These are phyloP conservation scores for Drosophila ananassae DNA, from an alignment of 1,140 invertebrate genomes.

Conservation along the genomic window DNA sequence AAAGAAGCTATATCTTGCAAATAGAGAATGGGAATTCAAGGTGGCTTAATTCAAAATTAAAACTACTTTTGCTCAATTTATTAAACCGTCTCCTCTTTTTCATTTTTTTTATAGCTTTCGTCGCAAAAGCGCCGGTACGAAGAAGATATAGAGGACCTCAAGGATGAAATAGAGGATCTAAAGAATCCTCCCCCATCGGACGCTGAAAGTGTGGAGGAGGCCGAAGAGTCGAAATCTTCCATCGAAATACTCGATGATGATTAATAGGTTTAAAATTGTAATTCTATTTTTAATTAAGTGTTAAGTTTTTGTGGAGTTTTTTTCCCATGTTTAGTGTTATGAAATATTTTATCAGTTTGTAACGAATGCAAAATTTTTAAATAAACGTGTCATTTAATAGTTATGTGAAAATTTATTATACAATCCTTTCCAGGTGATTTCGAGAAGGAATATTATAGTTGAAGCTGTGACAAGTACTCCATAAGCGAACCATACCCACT, in stretches of 20 bases:
- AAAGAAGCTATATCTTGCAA: slow-evolving; percentile 38
- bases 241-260: slow-evolving; percentile 66
- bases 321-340: slow-evolving; percentile 7
- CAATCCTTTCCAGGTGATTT: slow-evolving; percentile 16
- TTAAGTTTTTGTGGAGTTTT: slow-evolving; percentile 14
- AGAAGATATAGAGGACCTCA: slow-evolving; percentile 69
- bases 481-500: slow-evolving; percentile 48
- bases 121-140: slow-evolving; percentile 52
- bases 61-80: background rate
- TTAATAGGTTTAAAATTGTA: slow-evolving; percentile 2
- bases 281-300: slow-evolving; percentile 15
- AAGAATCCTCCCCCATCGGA: slow-evolving; percentile 9
- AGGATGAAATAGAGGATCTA: slow-evolving; percentile 65
- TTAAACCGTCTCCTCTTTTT: background rate
- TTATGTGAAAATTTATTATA: background rate
- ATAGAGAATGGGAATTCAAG: slow-evolving; percentile 61
- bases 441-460: slow-evolving; percentile 9
- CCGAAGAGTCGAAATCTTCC: slow-evolving; percentile 33
- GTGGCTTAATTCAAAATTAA: slow-evolving; percentile 15
- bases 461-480: slow-evolving; percentile 9
- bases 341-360: slow-evolving; percentile 1
- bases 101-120: slow-evolving; percentile 27
- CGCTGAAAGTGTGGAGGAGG: slow-evolving; percentile 27
- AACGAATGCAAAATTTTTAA: background rate
- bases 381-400: slow-evolving; percentile 17